Evolutionary conservation across 1,140 invertebrate genomes (phyloP), one percentile per base, ranked within the genome.

Genomic region (Chelonus insularis): DNA sequence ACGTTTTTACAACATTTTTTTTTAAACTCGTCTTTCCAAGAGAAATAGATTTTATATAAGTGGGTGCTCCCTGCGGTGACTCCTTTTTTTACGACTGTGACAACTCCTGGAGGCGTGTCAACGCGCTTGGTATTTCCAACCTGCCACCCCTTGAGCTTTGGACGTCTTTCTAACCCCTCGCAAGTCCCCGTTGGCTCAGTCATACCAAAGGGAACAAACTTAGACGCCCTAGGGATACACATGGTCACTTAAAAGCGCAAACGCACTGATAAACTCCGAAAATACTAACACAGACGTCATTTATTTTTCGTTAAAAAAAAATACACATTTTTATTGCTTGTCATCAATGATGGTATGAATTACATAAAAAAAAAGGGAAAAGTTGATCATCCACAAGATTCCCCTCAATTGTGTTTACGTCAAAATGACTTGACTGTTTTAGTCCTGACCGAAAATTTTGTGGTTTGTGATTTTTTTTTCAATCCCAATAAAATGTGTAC

Each of bases 41-140:
- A n/a, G n/a, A n/a, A n/a, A 16, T 12, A 18, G 43, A 16, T 11
- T 52, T n/a, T 11, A 39, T 41, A 18, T 18, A 12, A 20, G 14
- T 32, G 14, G 62, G n/a, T n/a, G 60, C 52, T 59, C 67, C 68
- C 65, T 48, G 63, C 37, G 64, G 64, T 54, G 68, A 70, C 60
- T 69, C n/a, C 37, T 41, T 57, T 57, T 72, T 73, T 72, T 72
- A 73, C 57, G 64, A 18, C 62, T 60, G 59, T 64, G 59, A 73
- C 65, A 69, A 72, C 62, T 72, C 62, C 67, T 67, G 64, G 66
- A 72, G 72, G 69, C 72, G 69, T 71, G 71, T 70, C 70, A 65
- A 72, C 71, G 62, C 68, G 65, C 63, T 39, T 11, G 34, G 36
- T 39, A 57, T 39, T 45, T 57, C 16, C 55, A 43, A 47, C 55